Evolutionary conservation across 2,797 vertebrate genomes (phyloP), one percentile per base, ranked within the genome.

Genomic region (Momotus momota): DNA sequence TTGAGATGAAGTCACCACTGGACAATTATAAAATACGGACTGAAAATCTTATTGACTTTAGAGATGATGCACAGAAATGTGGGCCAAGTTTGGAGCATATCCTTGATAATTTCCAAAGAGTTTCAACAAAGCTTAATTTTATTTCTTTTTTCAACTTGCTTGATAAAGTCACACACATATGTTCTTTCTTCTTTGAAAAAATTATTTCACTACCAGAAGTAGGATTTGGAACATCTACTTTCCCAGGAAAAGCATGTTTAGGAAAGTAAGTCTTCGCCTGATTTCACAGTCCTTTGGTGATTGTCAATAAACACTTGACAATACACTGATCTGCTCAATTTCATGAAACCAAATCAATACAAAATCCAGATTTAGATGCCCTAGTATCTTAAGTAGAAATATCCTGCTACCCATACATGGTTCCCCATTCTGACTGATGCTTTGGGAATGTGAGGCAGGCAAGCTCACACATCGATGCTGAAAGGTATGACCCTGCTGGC

Each of bases 301-400:
- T 64, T 55, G 10, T 48, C 23, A 92, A 55, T 48, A 66, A 94
- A 61, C 95, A 96, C 13, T 94, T 73, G 93, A 88, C 69, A 97
- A 96, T 33, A 88, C 0, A 71, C 85, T 96, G 90, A 94, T 96
- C 90, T 95, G 25, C 23, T 87, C 80, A 81, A 77, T 95, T 72
- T 94, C 94, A 96, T 94, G 86, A 82, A 89, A 95, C 82, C 52
- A 90, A 97, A 98, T 98, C 92, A 96, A 98, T 97, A 98, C 65
- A 91, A 97, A 97, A 95, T 97, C 96, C 97, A 97, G 96, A 97
- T 97, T 96, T 97, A 97, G 95, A 94, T 96, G 87, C 81, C 96
- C 49, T 12, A 81, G 60, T 85, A 71, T 96, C 95, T 49, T 35
- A 65, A 96, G 12, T 1, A 41, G 48, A 81, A 86, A 58, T 52